Evolutionary conservation across 2,113 vertebrate species (phyloP).

Genomic region (Desmodus rotundus): DNA sequence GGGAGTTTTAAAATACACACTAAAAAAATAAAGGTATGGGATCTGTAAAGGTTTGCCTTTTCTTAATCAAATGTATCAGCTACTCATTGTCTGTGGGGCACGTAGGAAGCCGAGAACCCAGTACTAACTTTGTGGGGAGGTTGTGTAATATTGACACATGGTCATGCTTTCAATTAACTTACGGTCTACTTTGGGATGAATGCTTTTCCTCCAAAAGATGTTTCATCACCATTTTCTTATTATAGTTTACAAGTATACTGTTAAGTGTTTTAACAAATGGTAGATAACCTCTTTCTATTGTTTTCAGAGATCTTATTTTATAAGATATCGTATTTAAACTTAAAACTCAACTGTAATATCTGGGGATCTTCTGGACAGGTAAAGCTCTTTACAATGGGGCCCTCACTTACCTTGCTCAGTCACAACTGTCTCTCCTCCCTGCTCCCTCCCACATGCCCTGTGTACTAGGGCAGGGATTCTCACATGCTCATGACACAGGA

Average conservation of each 20-base stretch:
- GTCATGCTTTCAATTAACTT: neutral
- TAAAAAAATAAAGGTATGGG: neutral
- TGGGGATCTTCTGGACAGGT: neutral
- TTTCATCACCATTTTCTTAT: neutral
- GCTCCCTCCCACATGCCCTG: neutral
- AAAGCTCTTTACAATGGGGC: neutral
- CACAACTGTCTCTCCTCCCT: neutral
- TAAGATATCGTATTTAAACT: neutral
- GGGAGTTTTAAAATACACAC: neutral
- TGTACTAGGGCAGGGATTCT: neutral
- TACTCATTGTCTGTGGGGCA: rapidly evolving
- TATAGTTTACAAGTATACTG: neutral
- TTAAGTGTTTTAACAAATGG: neutral
- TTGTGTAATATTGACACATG: rapidly evolving
- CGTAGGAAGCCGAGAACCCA: neutral
- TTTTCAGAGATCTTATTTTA: neutral
- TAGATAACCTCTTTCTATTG: neutral
- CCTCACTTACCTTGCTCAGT: neutral
- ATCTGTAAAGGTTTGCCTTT: neutral
- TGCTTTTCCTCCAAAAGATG: neutral
- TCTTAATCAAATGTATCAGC: neutral
- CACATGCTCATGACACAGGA: neutral
- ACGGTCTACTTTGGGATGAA: neutral
- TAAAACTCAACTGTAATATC: neutral
- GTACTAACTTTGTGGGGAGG: neutral